phyloP scores from a whole-genome alignment of 1,140 invertebrate species.

The Macrocentrus cingulum region DNA sequence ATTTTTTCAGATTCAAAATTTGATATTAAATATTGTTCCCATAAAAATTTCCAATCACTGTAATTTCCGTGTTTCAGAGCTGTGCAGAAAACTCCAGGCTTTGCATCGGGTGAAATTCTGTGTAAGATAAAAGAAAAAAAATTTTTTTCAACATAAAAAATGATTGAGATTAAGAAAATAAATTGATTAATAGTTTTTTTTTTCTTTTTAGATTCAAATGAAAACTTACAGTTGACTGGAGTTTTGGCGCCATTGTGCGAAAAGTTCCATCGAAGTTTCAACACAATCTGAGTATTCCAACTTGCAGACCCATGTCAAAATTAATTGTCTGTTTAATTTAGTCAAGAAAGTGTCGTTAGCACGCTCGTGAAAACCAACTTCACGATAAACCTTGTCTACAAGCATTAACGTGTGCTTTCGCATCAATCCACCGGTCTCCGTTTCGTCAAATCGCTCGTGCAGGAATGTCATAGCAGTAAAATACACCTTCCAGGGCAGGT shows the following conservation, averaged over 20 bases:
- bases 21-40: slow-evolving; percentile 56
- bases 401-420: slow-evolving; percentile 25
- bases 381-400: slow-evolving; percentile 42
- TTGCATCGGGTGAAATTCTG: slow-evolving; percentile 57
- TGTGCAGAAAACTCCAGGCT: slow-evolving; percentile 61
- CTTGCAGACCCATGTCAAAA: slow-evolving; percentile 59
- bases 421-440: neutral
- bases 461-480: slow-evolving; percentile 39
- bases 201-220: neutral
- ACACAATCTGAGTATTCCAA: slow-evolving; percentile 57
- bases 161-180: no score
- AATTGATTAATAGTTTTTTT: neutral
- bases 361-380: slow-evolving; percentile 47
- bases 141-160: no score
- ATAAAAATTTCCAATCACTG: slow-evolving; percentile 62
- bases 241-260: slow-evolving; percentile 53
- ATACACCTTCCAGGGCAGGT: slow-evolving; percentile 55
- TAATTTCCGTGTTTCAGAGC: slow-evolving; percentile 57
- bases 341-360: slow-evolving; percentile 50
- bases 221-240: slow-evolving; percentile 49
- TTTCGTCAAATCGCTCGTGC: slow-evolving; percentile 28
- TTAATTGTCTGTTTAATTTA: slow-evolving; percentile 55
- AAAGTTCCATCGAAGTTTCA: slow-evolving; percentile 46
- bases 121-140: no score
- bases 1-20: slow-evolving; percentile 63